A percentile compares a stretch with the other conserved stretches of the same genome.
Conservation (phyloP, 2,888 invertebrate genomes). For the Neoascia interrupta region DNA sequence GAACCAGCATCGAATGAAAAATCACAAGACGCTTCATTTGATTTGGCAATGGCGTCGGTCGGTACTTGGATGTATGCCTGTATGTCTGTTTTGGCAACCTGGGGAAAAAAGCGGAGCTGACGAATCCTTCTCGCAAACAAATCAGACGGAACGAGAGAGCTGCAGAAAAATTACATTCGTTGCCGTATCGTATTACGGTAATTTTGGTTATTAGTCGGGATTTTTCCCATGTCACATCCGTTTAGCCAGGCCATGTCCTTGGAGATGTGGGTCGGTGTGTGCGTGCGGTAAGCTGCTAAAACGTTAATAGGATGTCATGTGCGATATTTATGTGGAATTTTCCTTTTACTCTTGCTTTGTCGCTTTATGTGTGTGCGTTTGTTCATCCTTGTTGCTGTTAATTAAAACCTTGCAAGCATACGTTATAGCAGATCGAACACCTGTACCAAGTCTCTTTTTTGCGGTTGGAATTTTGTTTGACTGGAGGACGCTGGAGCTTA, state of each 20-base stretch:
- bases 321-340: slow-evolving; percentile 50
- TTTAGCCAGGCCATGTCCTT: slow-evolving; percentile 28
- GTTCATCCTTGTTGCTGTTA: slow-evolving; percentile 50
- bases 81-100: not conserved
- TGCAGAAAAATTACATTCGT: slow-evolving; percentile 41
- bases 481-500: slow-evolving; percentile 1
- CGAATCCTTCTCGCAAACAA: slow-evolving; percentile 36
- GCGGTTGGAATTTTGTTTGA: slow-evolving; percentile 1
- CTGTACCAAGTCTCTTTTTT: slow-evolving; percentile 36
- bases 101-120: slow-evolving; percentile 24
- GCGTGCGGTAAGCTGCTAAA: slow-evolving; percentile 41
- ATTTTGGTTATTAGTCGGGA: slow-evolving; percentile 56
- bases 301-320: slow-evolving; percentile 56
- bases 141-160: not conserved
- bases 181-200: slow-evolving; percentile 46
- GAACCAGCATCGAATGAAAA: slow-evolving; percentile 72
- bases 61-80: not conserved
- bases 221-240: slow-evolving; percentile 47
- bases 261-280: slow-evolving; percentile 7
- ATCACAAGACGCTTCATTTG: slow-evolving; percentile 77
- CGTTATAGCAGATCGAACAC: slow-evolving; percentile 45
- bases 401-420: slow-evolving; percentile 61
- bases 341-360: slow-evolving; percentile 1
- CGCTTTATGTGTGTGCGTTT: not conserved
- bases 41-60: slow-evolving; percentile 71